Conservation (phyloP, 1,140 invertebrate species). For the Papilio polyxenes region DNA sequence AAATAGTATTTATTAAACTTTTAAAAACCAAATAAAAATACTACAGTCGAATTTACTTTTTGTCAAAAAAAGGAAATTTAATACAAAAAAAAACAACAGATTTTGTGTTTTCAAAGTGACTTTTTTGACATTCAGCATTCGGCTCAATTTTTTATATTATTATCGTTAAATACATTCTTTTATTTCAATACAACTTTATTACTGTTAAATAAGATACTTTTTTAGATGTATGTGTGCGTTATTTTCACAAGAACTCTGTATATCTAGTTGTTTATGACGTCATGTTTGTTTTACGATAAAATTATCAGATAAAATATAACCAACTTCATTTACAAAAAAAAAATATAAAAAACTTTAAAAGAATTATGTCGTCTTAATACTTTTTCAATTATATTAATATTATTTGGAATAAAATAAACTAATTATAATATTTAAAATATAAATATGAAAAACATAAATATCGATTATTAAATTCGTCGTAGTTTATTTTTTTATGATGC, state of each 20-base stretch:
- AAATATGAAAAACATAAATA: constrained; percentile 17
- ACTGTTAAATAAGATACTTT: not conserved
- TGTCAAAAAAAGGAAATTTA: not conserved
- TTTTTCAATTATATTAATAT: not conserved
- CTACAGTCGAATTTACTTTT: no score
- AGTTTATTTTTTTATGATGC: not conserved
- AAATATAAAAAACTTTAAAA: constrained; percentile 10
- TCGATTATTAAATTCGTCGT: not conserved
- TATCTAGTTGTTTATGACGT: constrained; percentile 30
- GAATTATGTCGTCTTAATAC: not conserved
- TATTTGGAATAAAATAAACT: not conserved
- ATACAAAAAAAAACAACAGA: not conserved
- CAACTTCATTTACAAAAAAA: constrained; percentile 13
- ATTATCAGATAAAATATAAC: constrained; percentile 29
- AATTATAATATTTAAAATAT: constrained; percentile 7
- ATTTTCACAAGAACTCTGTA: constrained; percentile 27
- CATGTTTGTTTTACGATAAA: constrained; percentile 35
- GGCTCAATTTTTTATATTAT: not conserved
- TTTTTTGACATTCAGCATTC: not conserved
- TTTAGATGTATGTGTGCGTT: no score
- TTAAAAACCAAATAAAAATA: not conserved
- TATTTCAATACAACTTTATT: no score
- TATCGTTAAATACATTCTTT: not conserved
- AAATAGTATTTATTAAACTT: not conserved
- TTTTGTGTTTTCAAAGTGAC: not conserved